These are phyloP conservation scores for Metopia argyrocephala DNA, from an alignment of 2,888 invertebrate genomes.

Conservation along the genomic window DNA sequence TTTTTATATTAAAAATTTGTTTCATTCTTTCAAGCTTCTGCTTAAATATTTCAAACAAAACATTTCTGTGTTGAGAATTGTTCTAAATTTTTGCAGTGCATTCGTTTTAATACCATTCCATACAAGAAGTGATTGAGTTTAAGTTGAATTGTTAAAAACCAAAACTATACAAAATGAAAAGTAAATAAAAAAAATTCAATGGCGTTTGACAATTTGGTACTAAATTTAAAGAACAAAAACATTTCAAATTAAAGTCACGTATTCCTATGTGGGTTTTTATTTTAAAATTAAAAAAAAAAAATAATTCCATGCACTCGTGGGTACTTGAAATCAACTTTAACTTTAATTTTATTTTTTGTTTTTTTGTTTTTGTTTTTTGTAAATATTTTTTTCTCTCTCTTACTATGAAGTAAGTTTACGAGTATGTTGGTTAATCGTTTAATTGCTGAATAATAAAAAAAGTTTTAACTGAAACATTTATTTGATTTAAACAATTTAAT, in stretches of 20 bases:
- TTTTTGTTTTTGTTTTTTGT: conserved; percentile 1
- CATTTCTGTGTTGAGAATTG: conserved; percentile 22
- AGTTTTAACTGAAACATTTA: conserved; percentile 8
- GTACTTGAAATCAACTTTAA: conserved; percentile 45
- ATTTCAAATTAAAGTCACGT: conserved; percentile 56
- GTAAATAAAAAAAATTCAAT: neutral
- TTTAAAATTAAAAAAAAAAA: conserved; percentile 39
- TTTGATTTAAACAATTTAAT: conserved; percentile 32
- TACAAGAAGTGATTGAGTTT: conserved; percentile 50
- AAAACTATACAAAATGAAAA: conserved; percentile 4
- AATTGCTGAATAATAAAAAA: neutral
- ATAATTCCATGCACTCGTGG: conserved; percentile 34
- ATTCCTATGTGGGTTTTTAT: conserved; percentile 56
- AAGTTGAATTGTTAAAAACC: conserved; percentile 47
- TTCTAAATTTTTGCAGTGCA: conserved; percentile 48
- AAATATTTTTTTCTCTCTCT: conserved; percentile 31
- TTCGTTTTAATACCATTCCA: conserved; percentile 43
- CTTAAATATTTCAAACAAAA: neutral
- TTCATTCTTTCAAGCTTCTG: neutral
- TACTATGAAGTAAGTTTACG: conserved; percentile 19
- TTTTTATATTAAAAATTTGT: neutral
- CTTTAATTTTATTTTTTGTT: conserved; percentile 7
- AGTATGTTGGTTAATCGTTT: conserved; percentile 44
- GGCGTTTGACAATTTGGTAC: conserved; percentile 55
- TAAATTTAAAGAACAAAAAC: conserved; percentile 25